Conservation (phyloP, 2,113 vertebrate species). For the Gracilinanus agilis region DNA sequence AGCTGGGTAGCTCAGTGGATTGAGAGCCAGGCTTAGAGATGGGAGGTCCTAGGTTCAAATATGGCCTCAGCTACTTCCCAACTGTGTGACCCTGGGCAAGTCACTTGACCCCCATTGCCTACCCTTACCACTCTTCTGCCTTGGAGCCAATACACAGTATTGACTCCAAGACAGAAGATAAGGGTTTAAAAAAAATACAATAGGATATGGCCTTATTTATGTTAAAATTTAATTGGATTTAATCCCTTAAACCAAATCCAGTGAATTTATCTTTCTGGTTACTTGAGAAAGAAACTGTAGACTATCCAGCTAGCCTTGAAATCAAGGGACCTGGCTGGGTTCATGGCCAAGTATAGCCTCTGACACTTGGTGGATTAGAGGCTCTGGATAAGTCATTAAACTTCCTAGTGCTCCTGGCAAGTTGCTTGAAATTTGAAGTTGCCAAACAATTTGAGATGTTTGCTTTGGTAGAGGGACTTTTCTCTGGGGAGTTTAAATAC, state of each 20-base stretch:
- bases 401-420: not conserved
- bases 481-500: not conserved
- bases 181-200: too few relatives aligned
- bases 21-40: too few relatives aligned
- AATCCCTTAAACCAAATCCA: not conserved
- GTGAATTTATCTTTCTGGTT: not conserved
- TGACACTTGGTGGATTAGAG: not conserved
- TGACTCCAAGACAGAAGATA: too few relatives aligned
- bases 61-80: too few relatives aligned
- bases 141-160: too few relatives aligned
- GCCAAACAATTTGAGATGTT: not conserved
- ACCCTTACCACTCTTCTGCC: too few relatives aligned
- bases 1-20: too few relatives aligned
- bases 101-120: too few relatives aligned
- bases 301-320: not conserved
- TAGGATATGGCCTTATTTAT: not conserved
- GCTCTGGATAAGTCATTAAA: not conserved
- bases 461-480: not conserved
- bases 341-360: not conserved
- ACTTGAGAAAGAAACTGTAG: not conserved
- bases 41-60: too few relatives aligned
- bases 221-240: not conserved
- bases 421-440: not conserved
- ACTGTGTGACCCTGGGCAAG: too few relatives aligned
- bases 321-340: not conserved